These are phyloP conservation scores for Harpagifer antarcticus DNA, from an alignment of 2,797 vertebrate species.

Conservation along the genomic window DNA sequence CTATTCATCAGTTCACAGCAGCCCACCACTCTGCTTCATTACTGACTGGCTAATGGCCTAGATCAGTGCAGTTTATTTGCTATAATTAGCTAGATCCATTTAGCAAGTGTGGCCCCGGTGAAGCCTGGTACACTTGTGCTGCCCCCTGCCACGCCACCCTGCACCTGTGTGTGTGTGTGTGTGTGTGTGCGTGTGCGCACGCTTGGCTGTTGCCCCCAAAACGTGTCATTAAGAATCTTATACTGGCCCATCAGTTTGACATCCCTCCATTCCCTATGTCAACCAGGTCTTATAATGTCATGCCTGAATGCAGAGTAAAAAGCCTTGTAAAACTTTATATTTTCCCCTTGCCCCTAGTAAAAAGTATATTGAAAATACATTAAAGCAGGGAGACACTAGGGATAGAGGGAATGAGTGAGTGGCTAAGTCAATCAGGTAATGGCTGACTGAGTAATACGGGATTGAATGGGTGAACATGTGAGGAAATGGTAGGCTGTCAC, in stretches of 20 bases:
- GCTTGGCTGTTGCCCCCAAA: constrained; percentile 30
- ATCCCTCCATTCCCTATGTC: constrained; percentile 51
- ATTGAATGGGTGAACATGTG: constrained; percentile 24
- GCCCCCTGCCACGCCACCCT: constrained; percentile 54
- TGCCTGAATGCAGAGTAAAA: constrained; percentile 50
- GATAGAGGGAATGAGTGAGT: constrained; percentile 8
- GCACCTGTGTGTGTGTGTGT: constrained; percentile 5
- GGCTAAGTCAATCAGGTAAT: constrained; percentile 35
- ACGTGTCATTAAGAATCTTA: constrained; percentile 61
- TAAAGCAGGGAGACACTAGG: neutral
- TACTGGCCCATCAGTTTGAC: constrained; percentile 44
- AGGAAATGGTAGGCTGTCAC: neutral
- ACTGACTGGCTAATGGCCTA: constrained; percentile 81
- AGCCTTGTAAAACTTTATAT: constrained; percentile 62
- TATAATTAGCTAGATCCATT: constrained; percentile 80
- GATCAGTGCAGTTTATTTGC: constrained; percentile 84
- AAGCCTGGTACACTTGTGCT: constrained; percentile 51
- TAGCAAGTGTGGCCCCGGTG: constrained; percentile 54
- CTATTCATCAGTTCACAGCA: constrained; percentile 79
- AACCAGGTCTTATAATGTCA: constrained; percentile 41
- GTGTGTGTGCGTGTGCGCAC: constrained; percentile 4
- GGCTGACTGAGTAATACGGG: constrained; percentile 40
- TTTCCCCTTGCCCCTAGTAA: constrained; percentile 37
- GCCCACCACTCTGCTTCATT: constrained; percentile 75
- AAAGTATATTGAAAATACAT: constrained; percentile 46